Conservation (phyloP, 2,797 vertebrate species). For the Pangasius mekongensis region DNA sequence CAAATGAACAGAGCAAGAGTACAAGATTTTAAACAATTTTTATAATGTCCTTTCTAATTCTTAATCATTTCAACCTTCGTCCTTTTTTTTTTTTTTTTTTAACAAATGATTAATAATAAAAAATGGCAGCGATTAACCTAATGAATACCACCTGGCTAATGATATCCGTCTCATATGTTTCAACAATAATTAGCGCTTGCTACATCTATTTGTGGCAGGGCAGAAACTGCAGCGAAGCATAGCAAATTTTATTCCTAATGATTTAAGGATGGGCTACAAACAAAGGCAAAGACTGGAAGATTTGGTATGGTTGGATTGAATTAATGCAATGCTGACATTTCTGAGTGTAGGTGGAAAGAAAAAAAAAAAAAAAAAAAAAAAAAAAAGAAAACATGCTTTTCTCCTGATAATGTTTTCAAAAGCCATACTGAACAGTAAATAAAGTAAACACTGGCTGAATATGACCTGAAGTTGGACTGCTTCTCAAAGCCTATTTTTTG, state of each 20-base stretch:
- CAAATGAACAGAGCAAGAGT: background rate
- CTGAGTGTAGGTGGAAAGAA: background rate
- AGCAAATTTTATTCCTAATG: slow-evolving; percentile 72
- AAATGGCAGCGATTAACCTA: slow-evolving; percentile 93
- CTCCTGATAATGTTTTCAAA: slow-evolving; percentile 14
- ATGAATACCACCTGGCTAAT: slow-evolving; percentile 92
- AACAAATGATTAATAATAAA: slow-evolving; percentile 79
- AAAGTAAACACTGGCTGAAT: background rate
- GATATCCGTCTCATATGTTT: slow-evolving; percentile 90
- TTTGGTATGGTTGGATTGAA: slow-evolving; percentile 24
- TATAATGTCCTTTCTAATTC: background rate
- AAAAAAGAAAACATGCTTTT: background rate
- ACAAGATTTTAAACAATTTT: background rate
- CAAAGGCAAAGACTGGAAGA: slow-evolving; percentile 40
- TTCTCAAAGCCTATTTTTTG: background rate
- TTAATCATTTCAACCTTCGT: slow-evolving; percentile 32
- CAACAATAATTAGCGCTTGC: slow-evolving; percentile 88
- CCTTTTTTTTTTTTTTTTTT: slow-evolving; percentile 24
- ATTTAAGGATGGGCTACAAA: slow-evolving; percentile 48
- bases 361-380: background rate
- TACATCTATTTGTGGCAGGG: slow-evolving; percentile 79
- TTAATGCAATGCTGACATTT: slow-evolving; percentile 32
- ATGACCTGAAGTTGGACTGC: background rate
- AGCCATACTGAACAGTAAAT: slow-evolving; percentile 1
- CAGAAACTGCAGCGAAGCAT: slow-evolving; percentile 70